phyloP scores from a whole-genome alignment of 2,113 vertebrate species.

The Gadus chalcogrammus region DNA sequence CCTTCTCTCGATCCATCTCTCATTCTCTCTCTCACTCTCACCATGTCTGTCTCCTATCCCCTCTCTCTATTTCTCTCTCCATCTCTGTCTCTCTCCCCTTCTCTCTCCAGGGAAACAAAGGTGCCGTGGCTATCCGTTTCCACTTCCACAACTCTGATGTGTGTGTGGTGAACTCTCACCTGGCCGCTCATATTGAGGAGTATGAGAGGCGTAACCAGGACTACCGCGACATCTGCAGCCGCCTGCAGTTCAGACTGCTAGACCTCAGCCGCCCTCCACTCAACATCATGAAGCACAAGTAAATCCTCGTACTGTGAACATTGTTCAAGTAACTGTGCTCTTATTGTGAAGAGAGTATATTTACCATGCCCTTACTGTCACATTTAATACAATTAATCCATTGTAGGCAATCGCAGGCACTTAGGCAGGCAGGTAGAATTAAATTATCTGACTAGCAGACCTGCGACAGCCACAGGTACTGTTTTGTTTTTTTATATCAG shows the following conservation, averaged over 20 bases:
- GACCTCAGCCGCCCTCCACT: slow-evolving; percentile 76
- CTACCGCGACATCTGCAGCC: slow-evolving; percentile 90
- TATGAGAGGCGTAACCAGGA: slow-evolving; percentile 94
- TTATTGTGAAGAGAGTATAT: too few species aligned
- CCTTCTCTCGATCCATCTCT: neutral
- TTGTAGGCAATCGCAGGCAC: too few species aligned
- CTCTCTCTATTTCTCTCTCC: neutral
- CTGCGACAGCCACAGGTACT: neutral
- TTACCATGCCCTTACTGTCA: too few species aligned
- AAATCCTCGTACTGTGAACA: slow-evolving; percentile 16
- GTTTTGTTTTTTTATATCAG: neutral
- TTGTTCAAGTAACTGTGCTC: too few species aligned
- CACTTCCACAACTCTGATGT: slow-evolving; percentile 89
- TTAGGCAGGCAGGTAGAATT: too few species aligned
- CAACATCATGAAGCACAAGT: slow-evolving; percentile 89
- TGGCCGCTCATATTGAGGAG: slow-evolving; percentile 90
- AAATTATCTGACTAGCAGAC: neutral
- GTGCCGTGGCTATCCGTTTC: slow-evolving; percentile 90
- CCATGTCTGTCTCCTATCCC: neutral
- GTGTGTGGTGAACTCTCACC: slow-evolving; percentile 91
- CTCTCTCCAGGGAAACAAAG: slow-evolving; percentile 89
- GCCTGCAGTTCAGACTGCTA: slow-evolving; percentile 82
- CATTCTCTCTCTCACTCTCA: neutral
- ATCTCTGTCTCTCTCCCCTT: neutral
- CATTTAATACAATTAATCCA: too few species aligned